These are phyloP conservation scores for Panopea generosa DNA, from an alignment of 2,888 invertebrate species.

Conservation along the genomic window DNA sequence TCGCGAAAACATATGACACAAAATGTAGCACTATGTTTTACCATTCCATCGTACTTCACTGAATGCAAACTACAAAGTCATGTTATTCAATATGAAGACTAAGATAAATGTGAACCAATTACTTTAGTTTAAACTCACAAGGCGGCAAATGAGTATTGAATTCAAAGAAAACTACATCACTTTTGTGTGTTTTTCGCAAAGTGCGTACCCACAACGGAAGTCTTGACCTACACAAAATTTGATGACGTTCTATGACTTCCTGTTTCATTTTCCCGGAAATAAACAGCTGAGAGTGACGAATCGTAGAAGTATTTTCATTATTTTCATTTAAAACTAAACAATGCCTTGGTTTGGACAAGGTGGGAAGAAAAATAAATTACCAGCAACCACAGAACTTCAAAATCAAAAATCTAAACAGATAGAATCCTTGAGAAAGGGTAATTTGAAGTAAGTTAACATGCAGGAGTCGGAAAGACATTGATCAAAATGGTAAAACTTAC, in stretches of 20 bases:
- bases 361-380: conserved; percentile 69
- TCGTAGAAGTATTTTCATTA: conserved; percentile 7
- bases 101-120: no score
- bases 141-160: no score
- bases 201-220: conserved; percentile 46
- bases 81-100: no score
- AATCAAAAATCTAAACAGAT: conserved; percentile 81
- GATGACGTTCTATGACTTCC: conserved; percentile 70
- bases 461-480: no score
- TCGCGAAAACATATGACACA: no score
- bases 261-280: conserved; percentile 46
- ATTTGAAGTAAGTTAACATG: conserved; percentile 73
- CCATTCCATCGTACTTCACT: no score
- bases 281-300: conserved; percentile 6
- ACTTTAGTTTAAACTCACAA: no score
- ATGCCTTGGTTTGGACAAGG: conserved; percentile 79
- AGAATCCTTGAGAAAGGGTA: conserved; percentile 78
- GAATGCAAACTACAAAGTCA: no score
- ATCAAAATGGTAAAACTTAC: no score
- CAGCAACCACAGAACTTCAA: conserved; percentile 80
- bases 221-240: conserved; percentile 33
- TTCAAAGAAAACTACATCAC: conserved; percentile 20
- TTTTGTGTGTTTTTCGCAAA: conserved; percentile 33
- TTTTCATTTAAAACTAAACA: conserved; percentile 18
- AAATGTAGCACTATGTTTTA: no score